These are phyloP conservation scores for Polydrusus pterygomalis DNA, from an alignment of 2,888 invertebrate species.

Conservation along the genomic window DNA sequence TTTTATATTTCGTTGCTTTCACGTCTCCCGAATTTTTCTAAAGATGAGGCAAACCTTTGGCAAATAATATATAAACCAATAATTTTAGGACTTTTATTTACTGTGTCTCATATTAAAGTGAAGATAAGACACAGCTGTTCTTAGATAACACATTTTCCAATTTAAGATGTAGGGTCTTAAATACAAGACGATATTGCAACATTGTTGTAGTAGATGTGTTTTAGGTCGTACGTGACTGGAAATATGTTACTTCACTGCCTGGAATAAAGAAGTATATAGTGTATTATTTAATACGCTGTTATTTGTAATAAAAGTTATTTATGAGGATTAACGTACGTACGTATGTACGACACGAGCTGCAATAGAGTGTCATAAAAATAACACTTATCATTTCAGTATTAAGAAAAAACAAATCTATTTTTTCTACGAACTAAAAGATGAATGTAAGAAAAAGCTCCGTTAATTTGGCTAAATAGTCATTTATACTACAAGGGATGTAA, in stretches of 20 bases:
- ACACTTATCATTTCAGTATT: too few relatives aligned
- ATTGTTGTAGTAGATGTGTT: background rate
- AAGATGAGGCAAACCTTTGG: background rate
- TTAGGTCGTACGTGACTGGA: background rate
- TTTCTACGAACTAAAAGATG: too few relatives aligned
- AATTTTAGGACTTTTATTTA: background rate
- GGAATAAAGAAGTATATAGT: background rate
- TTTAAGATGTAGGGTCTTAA: background rate
- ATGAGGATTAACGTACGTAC: too few relatives aligned
- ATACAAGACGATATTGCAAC: background rate
- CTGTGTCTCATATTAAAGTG: background rate
- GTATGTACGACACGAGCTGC: too few relatives aligned
- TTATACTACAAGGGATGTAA: too few relatives aligned
- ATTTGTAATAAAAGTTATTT: too few relatives aligned
- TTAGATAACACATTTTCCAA: background rate
- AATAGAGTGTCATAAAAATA: too few relatives aligned
- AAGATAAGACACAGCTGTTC: conserved; percentile 3
- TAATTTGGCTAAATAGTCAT: too few relatives aligned
- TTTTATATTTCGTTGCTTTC: background rate
- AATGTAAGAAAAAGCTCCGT: too few relatives aligned
- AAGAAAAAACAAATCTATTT: too few relatives aligned
- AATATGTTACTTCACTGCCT: background rate
- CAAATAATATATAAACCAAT: background rate
- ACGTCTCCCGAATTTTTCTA: background rate
- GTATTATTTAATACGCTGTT: too few relatives aligned